Evolutionary conservation across 2,888 invertebrate genomes (phyloP), one percentile per base, ranked within the genome.

Genomic region (Arrhopalites spinosus): DNA sequence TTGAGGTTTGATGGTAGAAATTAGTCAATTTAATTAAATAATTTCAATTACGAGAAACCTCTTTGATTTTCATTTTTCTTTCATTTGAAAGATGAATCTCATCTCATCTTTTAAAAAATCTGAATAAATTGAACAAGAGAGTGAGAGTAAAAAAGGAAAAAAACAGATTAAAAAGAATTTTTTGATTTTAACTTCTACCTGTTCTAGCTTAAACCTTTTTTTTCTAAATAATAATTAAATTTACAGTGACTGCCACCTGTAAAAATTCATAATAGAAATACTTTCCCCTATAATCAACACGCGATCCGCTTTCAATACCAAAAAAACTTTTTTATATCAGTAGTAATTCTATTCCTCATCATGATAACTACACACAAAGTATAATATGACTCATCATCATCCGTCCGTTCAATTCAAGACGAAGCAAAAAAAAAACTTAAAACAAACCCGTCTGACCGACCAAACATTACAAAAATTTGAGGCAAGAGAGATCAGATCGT

Each of bases 241-340:
- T 69, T 7, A n/a, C 1, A 69, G 69, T 27, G 11, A 53, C 30
- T 69, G 53, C 50, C 53, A 69, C 53, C 69, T 53, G 50, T 53
- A 23, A 53, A 69, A 66, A 66, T 43, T 13, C 30, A 43, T n/a
- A 66, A 30, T 17, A 68, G 43, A 27, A 45, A 68, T 20, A 50
- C 7, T 53, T 69, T 27, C 53, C 69, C 69, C 69, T 69, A 59
- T 71, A 71, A 71, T 71, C 59, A 59, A 71, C 71, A 71, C 71
- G 71, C 71, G 36, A 71, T 71, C 59, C 71, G 71, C 71, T 71
- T 71, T 59, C 25, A 23, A 59, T 59, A 59, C 59, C 27, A 50
- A 50, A 15, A 3, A 36, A 36, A 36, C 5, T 36, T 3, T 36
- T 7, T 7, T 36, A 3, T 11, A 36, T 36, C 36, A 3, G 5